Evolutionary conservation across 2,113 vertebrate species (phyloP).

Genomic region (Pogonocichla stellata): DNA sequence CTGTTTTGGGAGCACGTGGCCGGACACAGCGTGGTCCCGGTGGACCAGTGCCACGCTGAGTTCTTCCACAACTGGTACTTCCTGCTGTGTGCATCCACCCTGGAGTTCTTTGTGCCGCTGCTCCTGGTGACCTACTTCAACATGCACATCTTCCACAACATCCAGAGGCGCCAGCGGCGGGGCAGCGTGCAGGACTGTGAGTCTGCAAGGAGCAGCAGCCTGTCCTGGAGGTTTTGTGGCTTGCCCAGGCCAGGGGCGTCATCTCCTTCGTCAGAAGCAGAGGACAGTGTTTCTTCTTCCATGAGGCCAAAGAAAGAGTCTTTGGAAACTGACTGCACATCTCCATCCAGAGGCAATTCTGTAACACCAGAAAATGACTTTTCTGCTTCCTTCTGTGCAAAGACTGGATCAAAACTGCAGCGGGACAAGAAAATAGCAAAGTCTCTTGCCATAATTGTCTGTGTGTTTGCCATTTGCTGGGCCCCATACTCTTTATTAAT

Average conservation of each 20-base stretch:
- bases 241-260: background rate
- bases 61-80: conserved; percentile 85
- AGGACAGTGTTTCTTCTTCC: background rate
- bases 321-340: too few species aligned
- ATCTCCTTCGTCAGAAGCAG: background rate
- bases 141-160: conserved; percentile 82
- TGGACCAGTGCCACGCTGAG: conserved; percentile 71
- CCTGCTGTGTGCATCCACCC: conserved; percentile 79
- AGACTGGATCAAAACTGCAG: conserved; percentile 16
- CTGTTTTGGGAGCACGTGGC: background rate
- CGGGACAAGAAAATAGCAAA: conserved; percentile 79
- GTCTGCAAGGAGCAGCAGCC: background rate
- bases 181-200: background rate
- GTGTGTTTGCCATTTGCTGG: conserved; percentile 84
- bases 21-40: background rate
- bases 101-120: conserved; percentile 88
- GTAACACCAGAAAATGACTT: background rate
- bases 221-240: background rate
- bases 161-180: conserved; percentile 60
- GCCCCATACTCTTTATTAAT: conserved; percentile 82
- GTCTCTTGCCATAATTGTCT: conserved; percentile 82
- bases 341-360: too few species aligned
- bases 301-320: too few species aligned
- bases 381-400: background rate
- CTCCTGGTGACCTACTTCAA: conserved; percentile 87